These are phyloP conservation scores for Ascaphus truei DNA, from an alignment of 2,113 vertebrate species.

Conservation along the genomic window DNA sequence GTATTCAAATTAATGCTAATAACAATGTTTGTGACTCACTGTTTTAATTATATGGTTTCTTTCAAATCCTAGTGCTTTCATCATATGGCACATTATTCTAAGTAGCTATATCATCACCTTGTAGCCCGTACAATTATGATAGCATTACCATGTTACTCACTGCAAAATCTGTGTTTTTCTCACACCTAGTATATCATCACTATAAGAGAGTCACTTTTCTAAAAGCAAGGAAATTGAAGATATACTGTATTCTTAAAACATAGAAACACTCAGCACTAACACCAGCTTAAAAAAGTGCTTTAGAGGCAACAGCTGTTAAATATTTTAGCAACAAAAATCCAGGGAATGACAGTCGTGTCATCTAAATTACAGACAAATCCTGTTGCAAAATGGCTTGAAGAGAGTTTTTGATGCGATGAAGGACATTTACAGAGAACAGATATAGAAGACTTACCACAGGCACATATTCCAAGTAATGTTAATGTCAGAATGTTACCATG, in stretches of 20 bases:
- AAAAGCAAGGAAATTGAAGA: neutral
- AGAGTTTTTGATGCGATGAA: neutral
- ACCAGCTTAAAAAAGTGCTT: neutral
- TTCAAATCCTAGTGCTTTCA: neutral
- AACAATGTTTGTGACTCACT: too few species aligned
- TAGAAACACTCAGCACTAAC: neutral
- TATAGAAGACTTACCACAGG: neutral
- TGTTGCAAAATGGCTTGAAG: neutral
- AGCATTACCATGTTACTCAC: neutral
- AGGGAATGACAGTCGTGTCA: neutral
- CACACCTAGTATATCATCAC: neutral
- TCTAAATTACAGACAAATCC: neutral
- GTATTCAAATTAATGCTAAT: too few species aligned
- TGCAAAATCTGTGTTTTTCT: neutral
- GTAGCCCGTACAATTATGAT: neutral
- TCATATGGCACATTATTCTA: neutral
- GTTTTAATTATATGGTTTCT: neutral
- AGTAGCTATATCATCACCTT: neutral
- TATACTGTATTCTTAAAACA: neutral
- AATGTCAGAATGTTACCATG: neutral
- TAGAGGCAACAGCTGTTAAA: neutral
- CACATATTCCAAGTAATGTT: neutral
- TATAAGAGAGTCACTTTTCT: neutral
- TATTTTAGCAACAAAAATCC: neutral
- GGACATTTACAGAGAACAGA: too few species aligned